Base-by-base conservation (phyloP, 2,888 invertebrate species). In the Electrophaes corylata region DNA sequence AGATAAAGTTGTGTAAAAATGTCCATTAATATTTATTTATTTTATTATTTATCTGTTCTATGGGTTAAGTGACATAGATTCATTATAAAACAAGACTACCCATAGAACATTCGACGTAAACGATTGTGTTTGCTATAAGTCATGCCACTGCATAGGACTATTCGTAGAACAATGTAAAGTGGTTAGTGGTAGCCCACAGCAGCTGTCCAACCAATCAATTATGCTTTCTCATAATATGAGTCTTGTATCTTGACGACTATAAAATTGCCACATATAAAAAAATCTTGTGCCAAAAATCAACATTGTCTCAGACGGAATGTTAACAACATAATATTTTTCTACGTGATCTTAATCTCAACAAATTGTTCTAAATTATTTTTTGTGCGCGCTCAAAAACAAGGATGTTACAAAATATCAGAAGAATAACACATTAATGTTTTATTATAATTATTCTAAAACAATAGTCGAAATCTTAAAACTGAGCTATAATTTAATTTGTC, bases 311-410 rank as follows among this genome's bases (percentile, higher is more conserved):
- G 73, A 70, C 70, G 84, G 88, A 89, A 90, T 89, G 86, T 86
- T 85, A 87, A 89, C 80, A 89, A 84, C 87, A 87, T 83, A 84
- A 89, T 88, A 89, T 86, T 86, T 86, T 84, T 85, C 83, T 81
- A 78, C 74, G 78, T 70, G 77, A 76, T 87, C 76, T 86, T 86
- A 86, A 88, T 86, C 85, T 86, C 75, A 80, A 85, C 84, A 85
- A 86, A 89, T 89, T 84, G 86, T 76, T 83, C 72, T 80, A 87
- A 83, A 86, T 86, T 75, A 85, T 73, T 83, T 81, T 29, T 86
- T 73, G 73, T 73, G 75, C 69, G 72, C 75, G 56, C 75, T 81
- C 79, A 85, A 83, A 75, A 82, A 66, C 69, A 66, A 70, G 64
- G 70, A 83, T 73, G 78, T 78, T 65, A 64, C 64, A 71, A 49